Evolutionary conservation across 2,797 vertebrate genomes (phyloP).

Genomic region (Botia almorhae): DNA sequence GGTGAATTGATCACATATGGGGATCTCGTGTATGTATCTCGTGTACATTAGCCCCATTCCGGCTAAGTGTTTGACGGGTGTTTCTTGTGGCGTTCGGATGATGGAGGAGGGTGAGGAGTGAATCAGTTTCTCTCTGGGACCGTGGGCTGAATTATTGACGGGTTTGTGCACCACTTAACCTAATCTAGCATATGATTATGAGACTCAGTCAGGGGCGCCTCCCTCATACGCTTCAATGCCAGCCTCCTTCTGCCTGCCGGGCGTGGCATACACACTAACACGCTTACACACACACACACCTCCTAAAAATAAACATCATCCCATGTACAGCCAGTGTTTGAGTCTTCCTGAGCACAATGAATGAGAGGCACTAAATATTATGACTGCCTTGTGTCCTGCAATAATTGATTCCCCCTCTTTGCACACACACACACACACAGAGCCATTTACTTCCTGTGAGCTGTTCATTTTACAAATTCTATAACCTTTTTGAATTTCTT

Average conservation of each 20-base stretch:
- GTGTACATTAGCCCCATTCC: constrained; percentile 27
- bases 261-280: constrained; percentile 53
- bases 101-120: constrained; percentile 62
- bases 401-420: constrained; percentile 85
- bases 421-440: constrained; percentile 37
- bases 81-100: constrained; percentile 48
- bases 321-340: constrained; percentile 68
- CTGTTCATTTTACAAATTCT: constrained; percentile 94
- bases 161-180: constrained; percentile 69
- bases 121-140: constrained; percentile 65
- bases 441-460: constrained; percentile 85
- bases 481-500: constrained; percentile 94
- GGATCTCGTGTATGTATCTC: not conserved
- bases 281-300: constrained; percentile 25
- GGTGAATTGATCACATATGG: constrained; percentile 53
- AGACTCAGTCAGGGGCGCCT: constrained; percentile 65
- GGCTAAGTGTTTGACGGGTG: constrained; percentile 40
- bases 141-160: constrained; percentile 66
- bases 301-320: constrained; percentile 64
- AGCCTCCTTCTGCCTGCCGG: constrained; percentile 62
- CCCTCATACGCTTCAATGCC: constrained; percentile 63
- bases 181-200: constrained; percentile 70
- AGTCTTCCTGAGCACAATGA: constrained; percentile 86
- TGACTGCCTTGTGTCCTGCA: constrained; percentile 81
- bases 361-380: constrained; percentile 87